A percentile compares a stretch with the other conserved stretches of the same genome.
These are phyloP conservation scores for Siniperca undulata DNA, from an alignment of 2,797 vertebrate genomes.

Conservation along the genomic window DNA sequence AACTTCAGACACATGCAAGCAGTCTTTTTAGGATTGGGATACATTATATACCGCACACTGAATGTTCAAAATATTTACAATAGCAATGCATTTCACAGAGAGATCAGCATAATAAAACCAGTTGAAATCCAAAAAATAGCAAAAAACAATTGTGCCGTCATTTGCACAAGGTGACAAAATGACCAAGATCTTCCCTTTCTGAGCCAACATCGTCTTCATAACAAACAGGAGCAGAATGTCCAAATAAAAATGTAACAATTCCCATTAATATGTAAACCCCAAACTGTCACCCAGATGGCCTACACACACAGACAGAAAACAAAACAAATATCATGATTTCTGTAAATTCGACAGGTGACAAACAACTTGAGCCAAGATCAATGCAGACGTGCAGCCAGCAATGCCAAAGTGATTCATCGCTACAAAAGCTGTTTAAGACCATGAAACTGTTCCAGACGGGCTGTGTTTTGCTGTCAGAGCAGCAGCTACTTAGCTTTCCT, in stretches of 20 bases:
- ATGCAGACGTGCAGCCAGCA: slow-evolving; percentile 52
- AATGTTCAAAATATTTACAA: not conserved
- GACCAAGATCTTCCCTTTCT: not conserved
- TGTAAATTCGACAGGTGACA: slow-evolving; percentile 67
- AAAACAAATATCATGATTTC: slow-evolving; percentile 67
- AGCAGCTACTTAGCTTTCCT: slow-evolving; percentile 22
- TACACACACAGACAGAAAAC: slow-evolving; percentile 64
- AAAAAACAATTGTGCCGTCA: not conserved
- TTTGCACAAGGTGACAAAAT: slow-evolving; percentile 18
- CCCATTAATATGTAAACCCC: slow-evolving; percentile 55
- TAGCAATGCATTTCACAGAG: not conserved
- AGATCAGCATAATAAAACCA: not conserved
- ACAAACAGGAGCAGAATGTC: slow-evolving; percentile 20
- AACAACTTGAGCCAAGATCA: slow-evolving; percentile 62
- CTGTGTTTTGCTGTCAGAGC: slow-evolving; percentile 48
- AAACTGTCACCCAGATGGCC: slow-evolving; percentile 49
- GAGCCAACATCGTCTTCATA: not conserved
- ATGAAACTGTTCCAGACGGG: slow-evolving; percentile 45
- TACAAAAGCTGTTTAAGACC: slow-evolving; percentile 50
- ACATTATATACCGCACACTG: not conserved
- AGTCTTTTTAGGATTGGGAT: not conserved
- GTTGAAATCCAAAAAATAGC: not conserved
- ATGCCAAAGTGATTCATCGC: slow-evolving; percentile 35
- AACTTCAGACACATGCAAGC: not conserved
- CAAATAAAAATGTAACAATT: not conserved